phyloP scores from a whole-genome alignment of 2,113 vertebrate species.

The Rhagologus leucostigma region DNA sequence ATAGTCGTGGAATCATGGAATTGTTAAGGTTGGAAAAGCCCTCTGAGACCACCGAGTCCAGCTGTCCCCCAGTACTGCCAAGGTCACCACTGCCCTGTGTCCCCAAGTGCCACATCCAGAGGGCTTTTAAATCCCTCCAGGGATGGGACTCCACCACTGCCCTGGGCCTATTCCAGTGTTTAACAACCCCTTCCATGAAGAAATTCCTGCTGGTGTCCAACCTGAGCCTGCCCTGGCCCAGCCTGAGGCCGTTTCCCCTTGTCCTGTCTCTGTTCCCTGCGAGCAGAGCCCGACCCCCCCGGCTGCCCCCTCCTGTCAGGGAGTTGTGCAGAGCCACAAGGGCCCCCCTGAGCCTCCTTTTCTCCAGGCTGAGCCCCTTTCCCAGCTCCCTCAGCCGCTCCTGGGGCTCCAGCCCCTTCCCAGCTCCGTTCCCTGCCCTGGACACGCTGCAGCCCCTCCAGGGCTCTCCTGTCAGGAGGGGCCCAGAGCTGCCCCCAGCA shows the following conservation, averaged over 20 bases:
- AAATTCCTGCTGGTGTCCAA: rapidly evolving
- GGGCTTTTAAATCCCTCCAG: background rate
- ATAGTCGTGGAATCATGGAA: background rate
- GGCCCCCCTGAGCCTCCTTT: background rate
- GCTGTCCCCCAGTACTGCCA: background rate
- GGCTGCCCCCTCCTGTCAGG: background rate
- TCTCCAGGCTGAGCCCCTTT: background rate
- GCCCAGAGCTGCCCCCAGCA: background rate
- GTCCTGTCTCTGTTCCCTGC: background rate
- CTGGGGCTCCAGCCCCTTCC: background rate
- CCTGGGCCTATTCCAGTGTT: background rate
- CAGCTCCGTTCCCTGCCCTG: background rate
- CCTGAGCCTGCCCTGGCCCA: background rate
- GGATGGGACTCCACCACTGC: background rate
- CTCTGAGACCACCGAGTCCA: background rate
- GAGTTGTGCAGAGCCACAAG: background rate
- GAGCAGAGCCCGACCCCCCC: background rate
- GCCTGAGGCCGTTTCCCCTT: background rate
- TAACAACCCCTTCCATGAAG: rapidly evolving
- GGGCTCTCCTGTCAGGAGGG: background rate
- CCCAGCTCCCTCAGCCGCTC: too few species aligned
- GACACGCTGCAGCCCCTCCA: background rate
- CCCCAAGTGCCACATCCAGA: background rate
- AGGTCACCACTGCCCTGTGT: background rate
- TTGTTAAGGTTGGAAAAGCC: background rate